Percentiles rank a stretch among this genome's conserved stretches.
Evolutionary conservation across 2,113 vertebrate genomes (phyloP).

Genomic region (Phaetusa simplex): DNA sequence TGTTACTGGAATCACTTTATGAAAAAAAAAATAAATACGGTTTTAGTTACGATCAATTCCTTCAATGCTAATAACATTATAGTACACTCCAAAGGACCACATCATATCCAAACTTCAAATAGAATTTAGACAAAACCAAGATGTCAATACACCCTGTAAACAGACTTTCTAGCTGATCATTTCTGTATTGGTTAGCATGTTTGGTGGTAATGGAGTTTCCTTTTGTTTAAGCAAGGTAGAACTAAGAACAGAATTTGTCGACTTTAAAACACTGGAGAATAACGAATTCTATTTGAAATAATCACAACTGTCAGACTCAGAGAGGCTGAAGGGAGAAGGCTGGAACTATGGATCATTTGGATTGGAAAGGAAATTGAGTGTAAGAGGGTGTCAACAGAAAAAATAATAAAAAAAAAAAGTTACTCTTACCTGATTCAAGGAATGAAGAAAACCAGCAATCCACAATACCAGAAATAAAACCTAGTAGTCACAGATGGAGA

Average conservation of each 20-base stretch:
- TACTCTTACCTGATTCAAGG: background rate
- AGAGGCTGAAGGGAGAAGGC: background rate
- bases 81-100: background rate
- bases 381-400: background rate
- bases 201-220: background rate
- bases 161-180: background rate
- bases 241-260: background rate
- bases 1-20: background rate
- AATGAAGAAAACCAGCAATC: background rate
- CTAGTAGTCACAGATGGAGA: constrained; percentile 18
- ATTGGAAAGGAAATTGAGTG: background rate
- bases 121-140: background rate
- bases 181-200: fast-evolving
- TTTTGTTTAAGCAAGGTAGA: background rate
- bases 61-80: background rate
- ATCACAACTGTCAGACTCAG: background rate
- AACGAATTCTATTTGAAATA: background rate
- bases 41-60: background rate
- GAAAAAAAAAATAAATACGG: background rate
- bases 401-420: background rate
- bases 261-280: background rate
- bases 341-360: background rate
- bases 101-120: background rate
- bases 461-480: background rate
- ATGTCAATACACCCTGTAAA: background rate